Conservation (phyloP, 2,888 invertebrate genomes). For the Eledona agricola region DNA sequence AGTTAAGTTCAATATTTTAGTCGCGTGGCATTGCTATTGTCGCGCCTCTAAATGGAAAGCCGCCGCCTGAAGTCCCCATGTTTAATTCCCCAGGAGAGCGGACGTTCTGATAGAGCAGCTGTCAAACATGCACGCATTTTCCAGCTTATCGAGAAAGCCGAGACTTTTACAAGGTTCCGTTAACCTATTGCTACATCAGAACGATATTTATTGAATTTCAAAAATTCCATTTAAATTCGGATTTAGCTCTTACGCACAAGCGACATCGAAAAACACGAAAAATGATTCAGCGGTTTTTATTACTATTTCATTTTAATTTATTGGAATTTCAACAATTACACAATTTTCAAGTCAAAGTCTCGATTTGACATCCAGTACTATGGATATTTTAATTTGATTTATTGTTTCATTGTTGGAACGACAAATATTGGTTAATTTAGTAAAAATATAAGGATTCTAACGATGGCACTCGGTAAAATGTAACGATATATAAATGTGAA, state of each 20-base stretch:
- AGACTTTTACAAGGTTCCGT: constrained; percentile 38
- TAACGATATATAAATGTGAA: no score
- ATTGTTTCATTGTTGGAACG: no score
- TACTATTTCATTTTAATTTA: no score
- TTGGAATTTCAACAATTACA: no score
- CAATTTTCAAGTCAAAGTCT: no score
- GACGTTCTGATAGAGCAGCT: constrained; percentile 56
- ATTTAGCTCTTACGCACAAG: constrained; percentile 23
- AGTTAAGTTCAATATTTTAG: constrained; percentile 48
- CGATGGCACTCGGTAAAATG: no score
- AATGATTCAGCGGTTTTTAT: no score
- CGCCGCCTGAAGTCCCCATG: constrained; percentile 46
- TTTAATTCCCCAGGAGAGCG: constrained; percentile 59
- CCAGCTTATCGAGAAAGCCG: constrained; percentile 36
- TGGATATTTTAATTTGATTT: no score
- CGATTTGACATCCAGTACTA: no score
- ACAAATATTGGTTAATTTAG: no score
- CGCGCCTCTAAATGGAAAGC: constrained; percentile 50
- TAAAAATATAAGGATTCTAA: no score
- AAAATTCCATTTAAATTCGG: constrained; percentile 39
- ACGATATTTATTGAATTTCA: constrained; percentile 37
- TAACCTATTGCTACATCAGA: constrained; percentile 36
- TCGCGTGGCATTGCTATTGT: constrained; percentile 47
- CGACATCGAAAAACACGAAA: constrained; percentile 5
- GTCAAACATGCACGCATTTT: constrained; percentile 56